These are phyloP conservation scores for Selene dorsalis DNA, from an alignment of 2,797 vertebrate genomes.

Conservation along the genomic window DNA sequence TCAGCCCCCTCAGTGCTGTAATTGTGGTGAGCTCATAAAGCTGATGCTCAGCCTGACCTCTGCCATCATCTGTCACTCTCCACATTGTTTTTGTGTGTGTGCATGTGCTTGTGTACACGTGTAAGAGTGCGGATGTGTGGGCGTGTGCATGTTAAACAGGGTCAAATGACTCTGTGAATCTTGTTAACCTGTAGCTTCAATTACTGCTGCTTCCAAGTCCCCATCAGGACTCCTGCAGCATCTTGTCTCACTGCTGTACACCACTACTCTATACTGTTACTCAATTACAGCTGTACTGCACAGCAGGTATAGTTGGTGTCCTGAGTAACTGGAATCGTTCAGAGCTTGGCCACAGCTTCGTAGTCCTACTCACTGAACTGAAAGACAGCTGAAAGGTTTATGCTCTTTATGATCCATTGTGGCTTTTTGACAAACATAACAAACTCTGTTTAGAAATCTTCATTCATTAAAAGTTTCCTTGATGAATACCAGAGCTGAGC, in stretches of 20 bases:
- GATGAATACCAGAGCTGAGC: background rate
- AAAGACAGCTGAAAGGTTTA: too few relatives aligned
- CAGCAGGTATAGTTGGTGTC: background rate
- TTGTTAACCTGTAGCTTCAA: constrained; percentile 62
- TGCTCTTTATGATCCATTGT: too few relatives aligned
- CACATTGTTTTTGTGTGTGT: constrained; percentile 15
- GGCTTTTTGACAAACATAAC: too few relatives aligned
- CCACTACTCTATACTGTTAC: rapidly evolving
- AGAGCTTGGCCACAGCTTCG: background rate
- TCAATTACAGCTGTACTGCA: background rate
- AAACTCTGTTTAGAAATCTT: too few relatives aligned
- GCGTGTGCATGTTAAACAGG: constrained; percentile 51
- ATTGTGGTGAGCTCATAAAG: constrained; percentile 52
- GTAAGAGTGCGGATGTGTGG: constrained; percentile 1
- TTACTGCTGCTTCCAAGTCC: constrained; percentile 82
- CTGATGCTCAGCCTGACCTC: constrained; percentile 52
- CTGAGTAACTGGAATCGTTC: background rate
- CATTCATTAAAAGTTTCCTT: background rate
- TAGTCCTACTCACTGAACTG: too few relatives aligned
- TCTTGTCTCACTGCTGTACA: background rate
- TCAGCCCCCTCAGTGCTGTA: constrained; percentile 27
- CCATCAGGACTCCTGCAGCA: constrained; percentile 50
- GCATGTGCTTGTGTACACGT: background rate
- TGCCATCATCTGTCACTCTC: constrained; percentile 42
- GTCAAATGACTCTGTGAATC: constrained; percentile 44